Conservation (phyloP, 2,888 invertebrate species). For the Amiota mariae region DNA sequence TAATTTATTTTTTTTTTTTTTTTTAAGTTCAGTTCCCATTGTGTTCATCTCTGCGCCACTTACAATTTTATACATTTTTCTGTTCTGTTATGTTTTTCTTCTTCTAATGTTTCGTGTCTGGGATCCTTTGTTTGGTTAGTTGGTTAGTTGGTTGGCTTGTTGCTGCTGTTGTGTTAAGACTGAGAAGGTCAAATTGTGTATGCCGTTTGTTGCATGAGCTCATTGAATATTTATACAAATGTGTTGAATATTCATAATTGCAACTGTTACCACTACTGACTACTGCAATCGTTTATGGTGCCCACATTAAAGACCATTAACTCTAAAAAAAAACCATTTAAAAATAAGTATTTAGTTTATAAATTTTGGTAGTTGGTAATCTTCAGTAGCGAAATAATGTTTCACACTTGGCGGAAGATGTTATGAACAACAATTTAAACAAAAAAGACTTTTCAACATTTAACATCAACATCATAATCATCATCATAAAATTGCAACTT, state of each 20-base stretch:
- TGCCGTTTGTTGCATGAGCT: conserved; percentile 49
- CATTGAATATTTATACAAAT: conserved; percentile 14
- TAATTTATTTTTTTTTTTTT: background rate
- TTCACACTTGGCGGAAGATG: too few species aligned
- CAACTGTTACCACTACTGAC: background rate
- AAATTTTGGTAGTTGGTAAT: too few species aligned
- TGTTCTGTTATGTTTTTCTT: conserved; percentile 19
- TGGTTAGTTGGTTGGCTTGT: conserved; percentile 27
- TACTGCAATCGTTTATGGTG: background rate
- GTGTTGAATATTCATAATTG: conserved; percentile 5
- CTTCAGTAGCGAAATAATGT: too few species aligned
- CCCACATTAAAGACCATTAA: background rate
- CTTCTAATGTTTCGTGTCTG: background rate
- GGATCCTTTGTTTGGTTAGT: conserved; percentile 43
- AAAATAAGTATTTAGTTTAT: too few species aligned
- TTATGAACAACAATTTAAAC: too few species aligned
- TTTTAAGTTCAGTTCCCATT: too few species aligned
- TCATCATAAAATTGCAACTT: too few species aligned
- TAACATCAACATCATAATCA: too few species aligned
- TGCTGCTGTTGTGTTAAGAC: conserved; percentile 40
- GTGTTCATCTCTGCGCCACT: conserved; percentile 41
- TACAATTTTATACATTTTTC: conserved; percentile 66
- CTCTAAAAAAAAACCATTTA: too few species aligned
- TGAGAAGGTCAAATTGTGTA: conserved; percentile 59
- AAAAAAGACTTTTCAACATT: too few species aligned